Percentiles rank a stretch among this genome's conserved stretches.
These are phyloP conservation scores for Dolichomitus sp. DNA, from an alignment of 2,888 invertebrate species.

Conservation along the genomic window DNA sequence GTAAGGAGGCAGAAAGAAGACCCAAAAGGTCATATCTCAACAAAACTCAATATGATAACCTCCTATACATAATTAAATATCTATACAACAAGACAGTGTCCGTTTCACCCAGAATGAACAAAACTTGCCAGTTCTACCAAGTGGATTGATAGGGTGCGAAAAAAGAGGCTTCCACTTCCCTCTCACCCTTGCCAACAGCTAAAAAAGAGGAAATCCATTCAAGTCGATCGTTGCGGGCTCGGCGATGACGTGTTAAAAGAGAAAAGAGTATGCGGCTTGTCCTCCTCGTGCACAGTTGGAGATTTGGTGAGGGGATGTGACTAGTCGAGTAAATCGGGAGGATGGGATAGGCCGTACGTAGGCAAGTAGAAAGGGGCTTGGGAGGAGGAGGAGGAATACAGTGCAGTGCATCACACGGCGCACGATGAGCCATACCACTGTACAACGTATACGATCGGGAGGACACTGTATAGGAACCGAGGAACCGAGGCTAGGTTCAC, in stretches of 20 bases:
- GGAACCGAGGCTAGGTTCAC: constrained; percentile 67
- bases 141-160: constrained; percentile 22
- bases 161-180: background rate
- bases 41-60: background rate
- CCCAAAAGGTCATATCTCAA: background rate
- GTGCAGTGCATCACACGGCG: constrained; percentile 51
- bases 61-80: background rate
- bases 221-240: constrained; percentile 35
- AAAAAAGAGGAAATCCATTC: constrained; percentile 18
- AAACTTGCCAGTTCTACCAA: constrained; percentile 5
- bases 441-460: constrained; percentile 55
- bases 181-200: constrained; percentile 10
- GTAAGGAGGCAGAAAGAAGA: too few relatives aligned
- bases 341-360: constrained; percentile 34
- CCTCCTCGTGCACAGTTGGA: constrained; percentile 16
- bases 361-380: constrained; percentile 39
- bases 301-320: constrained; percentile 44
- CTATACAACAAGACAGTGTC: background rate
- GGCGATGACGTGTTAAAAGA: constrained; percentile 16
- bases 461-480: constrained; percentile 61
- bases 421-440: constrained; percentile 34
- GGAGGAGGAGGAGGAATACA: constrained; percentile 9
- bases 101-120: background rate
- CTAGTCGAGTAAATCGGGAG: constrained; percentile 39
- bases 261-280: constrained; percentile 47